Conservation (phyloP, 2,113 vertebrate species). For the crab-eating macaque (Macaca fascicularis) region T2T-MFA8v1.1 NC_088377.1:124304001-124304500, state of each 20-base stretch:
- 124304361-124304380: constrained; percentile 80
- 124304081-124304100: neutral
- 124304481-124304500: constrained; percentile 85
- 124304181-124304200: neutral
- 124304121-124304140: constrained; percentile 20
- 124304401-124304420: constrained; percentile 86
- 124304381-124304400: constrained; percentile 74
- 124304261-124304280: constrained; percentile 60
- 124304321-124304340: constrained; percentile 80
- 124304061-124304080: neutral
- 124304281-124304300: constrained; percentile 71
- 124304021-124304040: neutral
- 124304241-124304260: constrained; percentile 3
- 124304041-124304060: neutral
- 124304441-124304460: constrained; percentile 60
- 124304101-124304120: neutral
- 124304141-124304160: neutral
- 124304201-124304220: neutral
- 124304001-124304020: neutral
- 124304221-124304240: neutral
- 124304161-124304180: neutral
- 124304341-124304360: constrained; percentile 69
- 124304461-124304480: constrained; percentile 78
- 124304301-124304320: constrained; percentile 80
- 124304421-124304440: constrained; percentile 82